Evolutionary conservation across 2,113 vertebrate species (phyloP).

Genomic region (Rousettus leschenaultii): DNA sequence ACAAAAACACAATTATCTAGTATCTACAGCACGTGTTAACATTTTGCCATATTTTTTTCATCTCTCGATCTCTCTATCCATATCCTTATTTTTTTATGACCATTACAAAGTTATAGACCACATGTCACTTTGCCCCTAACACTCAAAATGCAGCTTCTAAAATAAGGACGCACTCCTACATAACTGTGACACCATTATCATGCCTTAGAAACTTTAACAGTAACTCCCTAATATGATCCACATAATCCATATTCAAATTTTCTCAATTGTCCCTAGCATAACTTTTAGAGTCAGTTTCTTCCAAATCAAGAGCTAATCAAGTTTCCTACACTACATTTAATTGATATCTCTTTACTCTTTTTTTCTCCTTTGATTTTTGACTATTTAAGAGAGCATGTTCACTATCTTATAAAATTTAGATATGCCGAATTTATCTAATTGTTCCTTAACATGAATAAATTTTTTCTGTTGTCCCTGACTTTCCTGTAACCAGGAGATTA

Average conservation of each 20-base stretch:
- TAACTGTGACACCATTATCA: neutral
- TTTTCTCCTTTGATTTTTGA: neutral
- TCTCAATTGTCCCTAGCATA: neutral
- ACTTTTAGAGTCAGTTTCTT: neutral
- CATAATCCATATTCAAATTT: neutral
- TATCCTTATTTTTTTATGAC: neutral
- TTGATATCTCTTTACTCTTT: neutral
- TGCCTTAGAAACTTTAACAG: neutral
- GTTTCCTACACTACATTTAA: neutral
- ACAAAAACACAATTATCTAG: neutral
- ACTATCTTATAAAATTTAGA: neutral
- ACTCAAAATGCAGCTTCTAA: neutral
- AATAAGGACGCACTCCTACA: neutral
- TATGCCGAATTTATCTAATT: neutral
- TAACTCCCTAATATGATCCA: neutral
- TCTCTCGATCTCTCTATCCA: neutral
- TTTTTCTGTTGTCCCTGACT: neutral
- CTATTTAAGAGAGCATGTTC: neutral
- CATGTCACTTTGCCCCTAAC: neutral
- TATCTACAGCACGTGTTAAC: neutral
- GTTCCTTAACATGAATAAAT: neutral
- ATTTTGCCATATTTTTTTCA: neutral
- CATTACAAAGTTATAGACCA: neutral
- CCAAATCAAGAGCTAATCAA: neutral
- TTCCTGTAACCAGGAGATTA: neutral